phyloP scores from a whole-genome alignment of 2,888 invertebrate species.

The Amaurobius ferox region DNA sequence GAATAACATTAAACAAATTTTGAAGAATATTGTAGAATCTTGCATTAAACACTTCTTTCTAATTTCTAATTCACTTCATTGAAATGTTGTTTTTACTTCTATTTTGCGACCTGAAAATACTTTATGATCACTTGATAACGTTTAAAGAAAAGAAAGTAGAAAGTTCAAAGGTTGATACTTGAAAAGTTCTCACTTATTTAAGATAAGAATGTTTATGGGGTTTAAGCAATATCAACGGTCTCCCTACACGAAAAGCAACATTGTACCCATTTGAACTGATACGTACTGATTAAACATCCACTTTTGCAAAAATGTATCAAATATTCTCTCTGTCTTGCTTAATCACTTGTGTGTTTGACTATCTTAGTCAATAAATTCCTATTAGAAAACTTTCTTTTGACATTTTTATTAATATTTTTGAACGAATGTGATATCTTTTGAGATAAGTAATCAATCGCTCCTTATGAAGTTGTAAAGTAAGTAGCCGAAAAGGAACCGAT shows the following conservation, averaged over 20 bases:
- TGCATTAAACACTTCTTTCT: too few relatives aligned
- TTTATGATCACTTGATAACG: too few relatives aligned
- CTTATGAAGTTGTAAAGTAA: not conserved
- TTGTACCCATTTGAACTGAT: slow-evolving; percentile 23
- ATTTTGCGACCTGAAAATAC: too few relatives aligned
- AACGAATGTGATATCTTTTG: not conserved
- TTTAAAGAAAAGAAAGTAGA: too few relatives aligned
- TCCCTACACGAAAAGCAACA: slow-evolving; percentile 16
- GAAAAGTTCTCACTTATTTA: not conserved
- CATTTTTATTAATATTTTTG: not conserved
- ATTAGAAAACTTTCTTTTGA: not conserved
- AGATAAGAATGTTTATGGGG: not conserved
- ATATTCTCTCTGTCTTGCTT: not conserved
- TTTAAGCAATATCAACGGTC: not conserved
- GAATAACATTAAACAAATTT: too few relatives aligned
- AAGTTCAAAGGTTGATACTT: too few relatives aligned
- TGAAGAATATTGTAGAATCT: too few relatives aligned
- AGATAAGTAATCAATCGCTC: not conserved
- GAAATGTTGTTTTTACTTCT: too few relatives aligned
- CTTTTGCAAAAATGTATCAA: not conserved
- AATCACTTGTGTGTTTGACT: not conserved
- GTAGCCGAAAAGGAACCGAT: not conserved
- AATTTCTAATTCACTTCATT: too few relatives aligned
- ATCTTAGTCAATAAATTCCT: not conserved
- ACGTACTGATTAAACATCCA: not conserved